Evolutionary conservation across 2,113 vertebrate species (phyloP).

Genomic region (Gambusia affinis): DNA sequence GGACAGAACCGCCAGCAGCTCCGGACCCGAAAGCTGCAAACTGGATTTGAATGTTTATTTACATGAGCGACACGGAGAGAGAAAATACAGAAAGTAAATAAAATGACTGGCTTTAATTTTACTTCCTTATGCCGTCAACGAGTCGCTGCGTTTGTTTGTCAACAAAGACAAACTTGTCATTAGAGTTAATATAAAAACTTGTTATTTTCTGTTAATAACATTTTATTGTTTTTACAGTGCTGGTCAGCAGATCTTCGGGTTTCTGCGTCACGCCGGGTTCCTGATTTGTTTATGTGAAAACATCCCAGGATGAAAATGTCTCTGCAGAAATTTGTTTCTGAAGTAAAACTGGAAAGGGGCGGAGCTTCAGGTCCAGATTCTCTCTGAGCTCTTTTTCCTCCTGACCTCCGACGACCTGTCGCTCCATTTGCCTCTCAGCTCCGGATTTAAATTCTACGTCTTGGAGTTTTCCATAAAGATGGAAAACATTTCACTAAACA

Average conservation of each 20-base stretch:
- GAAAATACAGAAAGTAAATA: background rate
- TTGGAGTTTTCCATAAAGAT: constrained; percentile 43
- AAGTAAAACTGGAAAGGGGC: too few relatives aligned
- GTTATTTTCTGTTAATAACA: too few relatives aligned
- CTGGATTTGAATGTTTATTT: constrained; percentile 31
- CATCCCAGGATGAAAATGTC: background rate
- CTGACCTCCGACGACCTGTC: background rate
- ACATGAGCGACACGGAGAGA: background rate
- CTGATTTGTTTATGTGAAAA: background rate
- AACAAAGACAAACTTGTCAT: too few relatives aligned
- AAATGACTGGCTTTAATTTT: too few relatives aligned
- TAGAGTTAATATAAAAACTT: too few relatives aligned
- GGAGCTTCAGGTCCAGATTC: background rate
- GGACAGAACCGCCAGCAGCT: background rate
- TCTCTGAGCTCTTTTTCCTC: background rate
- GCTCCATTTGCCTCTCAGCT: constrained; percentile 38
- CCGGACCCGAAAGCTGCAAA: background rate
- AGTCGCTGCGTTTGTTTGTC: too few relatives aligned
- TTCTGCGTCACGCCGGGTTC: too few relatives aligned
- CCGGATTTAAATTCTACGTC: constrained; percentile 42
- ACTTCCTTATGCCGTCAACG: too few relatives aligned
- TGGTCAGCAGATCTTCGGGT: too few relatives aligned
- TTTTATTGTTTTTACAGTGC: too few relatives aligned
- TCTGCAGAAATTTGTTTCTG: too few relatives aligned
- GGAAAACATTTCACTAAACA: constrained; percentile 52